Evolutionary conservation across 2,113 vertebrate species (phyloP), one percentile per base, ranked within the genome.

Genomic region (Strigops habroptila): DNA sequence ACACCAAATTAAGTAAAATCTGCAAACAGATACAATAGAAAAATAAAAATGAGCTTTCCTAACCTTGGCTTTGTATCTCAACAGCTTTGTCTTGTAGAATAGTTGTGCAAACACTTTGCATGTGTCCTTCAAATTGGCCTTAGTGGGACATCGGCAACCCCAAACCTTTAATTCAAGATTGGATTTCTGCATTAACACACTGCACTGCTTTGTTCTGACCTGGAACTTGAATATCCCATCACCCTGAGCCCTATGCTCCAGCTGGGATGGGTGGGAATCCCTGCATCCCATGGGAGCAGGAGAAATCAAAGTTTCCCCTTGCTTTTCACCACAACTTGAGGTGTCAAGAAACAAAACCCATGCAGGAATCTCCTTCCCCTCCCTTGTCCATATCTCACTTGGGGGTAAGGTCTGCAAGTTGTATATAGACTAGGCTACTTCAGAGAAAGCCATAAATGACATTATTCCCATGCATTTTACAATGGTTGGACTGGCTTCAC

Each of bases 341-440:
- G 43, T 1, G 7, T 3, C 43, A 59, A 30, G n/a, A 18, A 35
- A 52, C 22, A 33, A 35, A 91, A 51, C 1, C 4, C n/a, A 11
- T 0, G 18, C 1, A 7, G 41, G 49, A 30, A 35, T 43, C 37
- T 39, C 78, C 37, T 62, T 52, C 33, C 25, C 18, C 33, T 25
- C 19, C 17, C 60, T 24, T 6, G 4, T 11, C 68, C 12, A 3
- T 0, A 1, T 21, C 33, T 37, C 3, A 3, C 22, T 0, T 7
- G 12, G 21, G 6, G 39, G 9, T 23, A 14, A 33, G 9, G 17
- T 51, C 30, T 25, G 11, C 22, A 18, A 49, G 22, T 4, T 33
- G 46, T 5, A 41, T 5, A 43, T 3, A 5, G 55, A 10, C 9
- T 1, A 6, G 57, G 33, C 48, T 57, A 0, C 49, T 23, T 18